Conservation (phyloP, 92 coral and sea anemone species). For the Plumapathes pennacea region DNA sequence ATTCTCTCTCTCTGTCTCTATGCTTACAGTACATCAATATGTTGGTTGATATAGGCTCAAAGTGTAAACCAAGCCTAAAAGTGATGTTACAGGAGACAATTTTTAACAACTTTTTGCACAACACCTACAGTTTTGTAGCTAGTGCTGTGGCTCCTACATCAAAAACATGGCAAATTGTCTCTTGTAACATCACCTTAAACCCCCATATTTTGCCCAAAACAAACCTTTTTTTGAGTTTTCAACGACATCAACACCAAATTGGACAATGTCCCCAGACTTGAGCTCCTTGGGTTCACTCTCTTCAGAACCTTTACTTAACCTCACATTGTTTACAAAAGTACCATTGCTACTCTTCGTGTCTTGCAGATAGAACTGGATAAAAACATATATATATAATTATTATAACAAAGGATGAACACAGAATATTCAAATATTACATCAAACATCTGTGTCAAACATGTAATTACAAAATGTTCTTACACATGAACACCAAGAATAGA, state of each 20-base stretch:
- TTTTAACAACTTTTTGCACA: no score
- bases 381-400: not conserved
- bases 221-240: slow-evolving; percentile 96
- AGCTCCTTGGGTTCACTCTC: slow-evolving; percentile 96
- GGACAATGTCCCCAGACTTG: slow-evolving; percentile 94
- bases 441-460: no score
- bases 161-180: not conserved
- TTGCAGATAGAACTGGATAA: slow-evolving; percentile 80
- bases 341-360: slow-evolving; percentile 99
- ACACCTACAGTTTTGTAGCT: no score
- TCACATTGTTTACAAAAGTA: slow-evolving; percentile 93
- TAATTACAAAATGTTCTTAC: no score
- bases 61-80: no score
- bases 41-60: not conserved
- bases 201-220: no score
- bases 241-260: slow-evolving; percentile 99
- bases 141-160: no score
- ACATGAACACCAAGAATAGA: no score
- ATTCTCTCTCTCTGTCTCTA: no score
- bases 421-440: no score
- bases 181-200: not conserved
- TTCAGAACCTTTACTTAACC: slow-evolving; percentile 95
- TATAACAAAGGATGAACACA: not conserved
- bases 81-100: no score
- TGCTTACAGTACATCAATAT: no score